Conservation (phyloP, 1,140 invertebrate genomes). For the Calosoma granatense region DNA sequence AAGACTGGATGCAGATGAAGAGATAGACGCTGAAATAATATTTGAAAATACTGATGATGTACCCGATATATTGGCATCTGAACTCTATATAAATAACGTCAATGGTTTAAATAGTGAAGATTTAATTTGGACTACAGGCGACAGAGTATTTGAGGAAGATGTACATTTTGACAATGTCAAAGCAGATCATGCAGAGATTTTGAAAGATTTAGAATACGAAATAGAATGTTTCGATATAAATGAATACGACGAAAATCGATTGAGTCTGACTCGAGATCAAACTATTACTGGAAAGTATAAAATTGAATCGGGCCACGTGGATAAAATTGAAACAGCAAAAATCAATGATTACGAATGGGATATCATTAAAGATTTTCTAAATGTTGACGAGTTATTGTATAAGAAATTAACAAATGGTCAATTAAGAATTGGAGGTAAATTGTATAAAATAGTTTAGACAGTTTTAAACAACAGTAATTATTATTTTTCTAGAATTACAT, state of each 20-base stretch:
- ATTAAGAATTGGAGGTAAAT: not conserved
- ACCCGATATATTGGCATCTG: conserved; percentile 19
- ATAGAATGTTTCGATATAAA: conserved; percentile 24
- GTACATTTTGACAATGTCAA: conserved; percentile 16
- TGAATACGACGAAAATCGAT: conserved; percentile 19
- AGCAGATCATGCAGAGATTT: conserved; percentile 21
- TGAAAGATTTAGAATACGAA: conserved; percentile 21
- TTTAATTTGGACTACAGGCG: conserved; percentile 18
- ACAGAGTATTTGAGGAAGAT: conserved; percentile 15
- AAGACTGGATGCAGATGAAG: conserved; percentile 30
- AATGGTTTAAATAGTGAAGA: conserved; percentile 20
- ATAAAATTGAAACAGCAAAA: conserved; percentile 10
- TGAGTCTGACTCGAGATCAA: conserved; percentile 27
- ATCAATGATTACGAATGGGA: conserved; percentile 17
- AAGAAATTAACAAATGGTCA: not conserved
- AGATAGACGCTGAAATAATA: conserved; percentile 22
- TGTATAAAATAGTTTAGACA: not conserved
- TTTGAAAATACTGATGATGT: conserved; percentile 24
- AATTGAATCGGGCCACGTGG: conserved; percentile 14
- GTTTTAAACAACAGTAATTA: not conserved
- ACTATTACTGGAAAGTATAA: conserved; percentile 17
- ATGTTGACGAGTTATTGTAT: conserved; percentile 3
- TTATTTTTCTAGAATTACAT: not conserved
- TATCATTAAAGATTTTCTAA: conserved; percentile 14
- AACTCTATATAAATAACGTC: conserved; percentile 14